Evolutionary conservation across 2,113 vertebrate genomes (phyloP).

Genomic region (Pelecanoides urinatrix): DNA sequence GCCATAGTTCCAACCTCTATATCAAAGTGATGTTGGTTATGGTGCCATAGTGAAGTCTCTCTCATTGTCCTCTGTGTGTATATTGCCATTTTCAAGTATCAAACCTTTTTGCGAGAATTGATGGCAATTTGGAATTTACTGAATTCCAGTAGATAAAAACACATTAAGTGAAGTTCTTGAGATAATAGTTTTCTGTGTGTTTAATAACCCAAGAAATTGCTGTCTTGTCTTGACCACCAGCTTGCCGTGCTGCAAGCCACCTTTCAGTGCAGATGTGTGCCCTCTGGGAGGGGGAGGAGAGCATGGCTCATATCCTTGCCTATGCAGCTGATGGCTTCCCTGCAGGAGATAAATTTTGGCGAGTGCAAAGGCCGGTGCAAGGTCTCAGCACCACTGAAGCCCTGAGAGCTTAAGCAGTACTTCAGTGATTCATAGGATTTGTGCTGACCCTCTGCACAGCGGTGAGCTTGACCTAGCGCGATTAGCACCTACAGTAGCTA

Average conservation of each 20-base stretch:
- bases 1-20: background rate
- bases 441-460: background rate
- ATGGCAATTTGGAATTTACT: background rate
- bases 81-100: background rate
- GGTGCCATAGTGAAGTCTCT: background rate
- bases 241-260: background rate
- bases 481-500: background rate
- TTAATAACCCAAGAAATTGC: conserved; percentile 42
- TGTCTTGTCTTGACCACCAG: background rate
- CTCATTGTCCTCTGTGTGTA: background rate
- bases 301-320: background rate
- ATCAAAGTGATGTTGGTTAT: background rate
- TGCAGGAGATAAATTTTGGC: background rate
- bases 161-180: background rate
- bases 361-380: background rate
- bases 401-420: background rate
- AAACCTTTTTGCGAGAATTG: background rate
- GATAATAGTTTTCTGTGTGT: conserved; percentile 21
- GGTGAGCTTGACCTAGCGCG: background rate
- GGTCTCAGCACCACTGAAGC: background rate
- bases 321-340: background rate
- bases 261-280: background rate
- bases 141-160: conserved; percentile 16
- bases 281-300: background rate
- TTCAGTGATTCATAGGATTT: background rate